Conservation (phyloP, 2,797 vertebrate species). For the Dermochelys coriacea region DNA sequence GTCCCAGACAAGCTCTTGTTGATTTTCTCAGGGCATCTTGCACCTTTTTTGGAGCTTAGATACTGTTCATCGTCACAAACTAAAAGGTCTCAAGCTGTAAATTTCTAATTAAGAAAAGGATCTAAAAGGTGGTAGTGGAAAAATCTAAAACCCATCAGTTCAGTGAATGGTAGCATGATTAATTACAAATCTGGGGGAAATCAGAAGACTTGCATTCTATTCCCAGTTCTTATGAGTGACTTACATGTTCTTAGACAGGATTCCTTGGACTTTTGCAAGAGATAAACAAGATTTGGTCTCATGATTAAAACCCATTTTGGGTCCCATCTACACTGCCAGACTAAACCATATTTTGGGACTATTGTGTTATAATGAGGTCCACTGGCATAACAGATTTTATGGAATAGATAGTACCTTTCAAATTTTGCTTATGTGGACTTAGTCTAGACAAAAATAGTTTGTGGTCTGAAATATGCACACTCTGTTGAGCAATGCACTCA, state of each 20-base stretch:
- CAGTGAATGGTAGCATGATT: neutral
- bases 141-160: neutral
- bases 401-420: neutral
- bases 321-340: rapidly evolving
- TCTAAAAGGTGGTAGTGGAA: neutral
- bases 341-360: rapidly evolving
- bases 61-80: neutral
- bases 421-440: neutral
- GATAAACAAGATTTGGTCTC: neutral
- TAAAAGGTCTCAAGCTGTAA: neutral
- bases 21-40: neutral
- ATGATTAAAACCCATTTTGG: rapidly evolving
- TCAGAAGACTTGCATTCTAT: neutral
- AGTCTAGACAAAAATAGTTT: neutral
- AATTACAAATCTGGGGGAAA: neutral
- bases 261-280: rapidly evolving
- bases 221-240: neutral
- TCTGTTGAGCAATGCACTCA: neutral
- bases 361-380: neutral
- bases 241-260: neutral
- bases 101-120: neutral
- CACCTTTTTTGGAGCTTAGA: neutral
- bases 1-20: neutral
- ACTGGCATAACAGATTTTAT: neutral
- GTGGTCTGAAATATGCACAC: neutral